phyloP scores from a whole-genome alignment of 2,113 vertebrate species.

The Halcyon senegalensis region DNA sequence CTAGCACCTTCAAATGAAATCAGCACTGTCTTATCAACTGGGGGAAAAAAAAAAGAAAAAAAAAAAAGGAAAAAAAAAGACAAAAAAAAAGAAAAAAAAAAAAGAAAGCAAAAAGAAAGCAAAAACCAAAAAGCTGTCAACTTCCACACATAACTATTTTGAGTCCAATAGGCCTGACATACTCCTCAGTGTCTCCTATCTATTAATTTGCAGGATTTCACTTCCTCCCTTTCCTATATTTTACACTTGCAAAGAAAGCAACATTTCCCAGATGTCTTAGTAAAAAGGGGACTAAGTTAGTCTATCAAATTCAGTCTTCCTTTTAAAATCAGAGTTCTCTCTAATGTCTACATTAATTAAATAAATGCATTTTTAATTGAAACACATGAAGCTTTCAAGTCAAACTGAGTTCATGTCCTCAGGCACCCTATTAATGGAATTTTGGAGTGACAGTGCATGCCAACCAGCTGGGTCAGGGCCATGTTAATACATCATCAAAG shows the following conservation, averaged over 20 bases:
- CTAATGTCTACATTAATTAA: conserved; percentile 70
- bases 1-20: conserved; percentile 15
- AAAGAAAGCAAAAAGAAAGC: no score
- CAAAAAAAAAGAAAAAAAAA: no score
- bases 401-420: conserved; percentile 68
- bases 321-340: conserved; percentile 39
- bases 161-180: neutral
- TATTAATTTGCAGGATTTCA: conserved; percentile 12
- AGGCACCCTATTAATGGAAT: conserved; percentile 64
- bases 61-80: neutral
- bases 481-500: conserved; percentile 40
- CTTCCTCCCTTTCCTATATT: neutral
- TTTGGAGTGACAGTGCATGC: conserved; percentile 25
- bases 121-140: neutral
- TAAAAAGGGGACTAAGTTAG: neutral
- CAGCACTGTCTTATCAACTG: neutral
- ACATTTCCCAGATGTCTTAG: neutral
- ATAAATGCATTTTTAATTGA: conserved; percentile 72
- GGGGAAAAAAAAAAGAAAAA: neutral
- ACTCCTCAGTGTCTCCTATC: conserved; percentile 6
- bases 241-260: neutral
- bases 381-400: conserved; percentile 59
- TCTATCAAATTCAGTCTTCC: conserved; percentile 18
- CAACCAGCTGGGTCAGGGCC: conserved; percentile 54
- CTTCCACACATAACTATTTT: neutral